phyloP scores from a whole-genome alignment of 2,113 vertebrate species.

The Prolemur simus region DNA sequence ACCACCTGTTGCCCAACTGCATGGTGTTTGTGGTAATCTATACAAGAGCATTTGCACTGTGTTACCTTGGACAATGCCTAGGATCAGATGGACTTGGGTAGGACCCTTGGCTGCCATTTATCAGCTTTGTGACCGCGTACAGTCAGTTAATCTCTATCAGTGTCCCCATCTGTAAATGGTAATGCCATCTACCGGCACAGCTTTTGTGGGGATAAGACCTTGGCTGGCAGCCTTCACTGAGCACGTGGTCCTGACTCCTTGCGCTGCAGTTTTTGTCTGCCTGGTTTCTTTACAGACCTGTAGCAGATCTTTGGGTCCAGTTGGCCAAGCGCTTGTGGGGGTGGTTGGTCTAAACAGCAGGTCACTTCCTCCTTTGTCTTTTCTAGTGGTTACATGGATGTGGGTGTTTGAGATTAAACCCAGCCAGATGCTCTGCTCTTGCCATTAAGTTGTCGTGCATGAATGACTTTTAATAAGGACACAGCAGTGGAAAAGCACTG shows the following conservation, averaged over 20 bases:
- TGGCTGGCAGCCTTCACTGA: neutral
- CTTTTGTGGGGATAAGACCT: neutral
- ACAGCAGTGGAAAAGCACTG: neutral
- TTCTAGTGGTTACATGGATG: neutral
- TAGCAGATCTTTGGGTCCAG: neutral
- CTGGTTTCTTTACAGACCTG: neutral
- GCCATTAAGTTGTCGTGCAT: neutral
- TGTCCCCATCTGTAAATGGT: neutral
- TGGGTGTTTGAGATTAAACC: neutral
- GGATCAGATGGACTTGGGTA: neutral
- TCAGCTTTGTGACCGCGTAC: neutral
- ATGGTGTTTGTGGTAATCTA: neutral
- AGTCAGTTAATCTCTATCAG: neutral
- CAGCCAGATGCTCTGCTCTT: neutral
- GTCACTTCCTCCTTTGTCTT: neutral
- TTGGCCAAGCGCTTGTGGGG: neutral
- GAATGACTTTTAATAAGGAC: neutral
- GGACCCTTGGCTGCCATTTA: neutral
- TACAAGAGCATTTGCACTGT: neutral
- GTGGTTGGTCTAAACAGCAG: rapidly evolving
- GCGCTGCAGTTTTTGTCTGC: neutral
- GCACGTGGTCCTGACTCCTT: neutral
- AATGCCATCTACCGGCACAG: neutral
- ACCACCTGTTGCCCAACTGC: neutral
- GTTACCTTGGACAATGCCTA: neutral